These are phyloP conservation scores for Stomatorhinus ivindoensis DNA, from an alignment of 2,113 vertebrate genomes.

Conservation along the genomic window DNA sequence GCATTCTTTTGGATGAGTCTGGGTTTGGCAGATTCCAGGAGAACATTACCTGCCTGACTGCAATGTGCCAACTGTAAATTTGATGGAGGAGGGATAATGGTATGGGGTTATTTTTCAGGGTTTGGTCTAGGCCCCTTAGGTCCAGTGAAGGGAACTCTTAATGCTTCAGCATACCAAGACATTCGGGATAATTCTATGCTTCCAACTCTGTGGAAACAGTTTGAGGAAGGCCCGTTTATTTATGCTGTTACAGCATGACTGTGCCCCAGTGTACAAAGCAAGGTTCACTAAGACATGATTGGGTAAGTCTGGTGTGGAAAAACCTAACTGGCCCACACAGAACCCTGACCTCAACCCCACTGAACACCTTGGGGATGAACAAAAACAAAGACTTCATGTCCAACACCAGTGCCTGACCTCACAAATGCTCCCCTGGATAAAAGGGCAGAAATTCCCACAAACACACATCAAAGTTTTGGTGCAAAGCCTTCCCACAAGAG, in stretches of 20 bases:
- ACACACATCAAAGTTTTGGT: background rate
- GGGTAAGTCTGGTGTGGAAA: background rate
- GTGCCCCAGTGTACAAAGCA: background rate
- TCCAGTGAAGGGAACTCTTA: background rate
- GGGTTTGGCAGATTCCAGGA: background rate
- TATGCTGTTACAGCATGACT: background rate
- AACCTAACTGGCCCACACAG: background rate
- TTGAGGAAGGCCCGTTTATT: background rate
- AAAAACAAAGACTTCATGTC: background rate
- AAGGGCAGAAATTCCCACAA: background rate
- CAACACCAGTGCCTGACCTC: background rate
- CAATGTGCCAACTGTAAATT: background rate
- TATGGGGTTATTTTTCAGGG: background rate
- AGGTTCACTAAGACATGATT: background rate
- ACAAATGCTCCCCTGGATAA: background rate
- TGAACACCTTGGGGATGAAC: background rate
- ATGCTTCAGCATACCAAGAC: background rate
- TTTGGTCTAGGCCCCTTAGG: background rate
- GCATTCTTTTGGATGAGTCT: background rate
- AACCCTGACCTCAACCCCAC: background rate
- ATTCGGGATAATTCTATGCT: background rate
- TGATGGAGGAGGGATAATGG: background rate
- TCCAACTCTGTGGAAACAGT: background rate
- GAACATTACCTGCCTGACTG: background rate
- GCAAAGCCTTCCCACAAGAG: background rate